A percentile compares a stretch with the other conserved stretches of the same genome.
Evolutionary conservation across 1,140 invertebrate species (phyloP).

Genomic region (Gonioctena quinquepunctata): DNA sequence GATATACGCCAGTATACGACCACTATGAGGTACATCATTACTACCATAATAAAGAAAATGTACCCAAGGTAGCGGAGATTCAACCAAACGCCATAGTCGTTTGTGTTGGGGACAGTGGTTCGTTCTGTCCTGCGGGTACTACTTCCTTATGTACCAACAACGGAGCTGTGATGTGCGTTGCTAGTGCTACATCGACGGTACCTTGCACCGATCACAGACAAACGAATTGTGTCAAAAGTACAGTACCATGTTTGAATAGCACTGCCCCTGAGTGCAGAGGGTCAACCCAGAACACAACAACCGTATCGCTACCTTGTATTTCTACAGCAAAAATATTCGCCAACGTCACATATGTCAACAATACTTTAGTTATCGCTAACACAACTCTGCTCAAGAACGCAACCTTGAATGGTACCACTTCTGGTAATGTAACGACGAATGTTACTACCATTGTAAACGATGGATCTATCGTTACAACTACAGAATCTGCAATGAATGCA

Average conservation of each 20-base stretch:
- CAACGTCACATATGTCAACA: constrained; percentile 38
- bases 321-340: constrained; percentile 33
- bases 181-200: constrained; percentile 32
- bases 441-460: neutral
- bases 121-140: constrained; percentile 38
- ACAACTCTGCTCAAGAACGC: constrained; percentile 21
- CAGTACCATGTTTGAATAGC: constrained; percentile 36
- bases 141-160: constrained; percentile 38
- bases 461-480: neutral
- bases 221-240: constrained; percentile 32
- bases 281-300: constrained; percentile 17
- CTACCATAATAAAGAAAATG: constrained; percentile 34
- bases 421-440: constrained; percentile 5
- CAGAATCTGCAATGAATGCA: neutral
- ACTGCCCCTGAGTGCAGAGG: constrained; percentile 25
- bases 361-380: constrained; percentile 29
- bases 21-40: constrained; percentile 45
- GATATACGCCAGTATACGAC: constrained; percentile 35
- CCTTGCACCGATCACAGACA: constrained; percentile 31
- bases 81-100: constrained; percentile 31
- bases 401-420: neutral
- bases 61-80: constrained; percentile 34
- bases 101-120: constrained; percentile 34
- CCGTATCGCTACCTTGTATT: constrained; percentile 34
- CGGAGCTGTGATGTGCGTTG: constrained; percentile 43